Percentiles rank a stretch among this genome's conserved stretches.
phyloP scores from a whole-genome alignment of 2,888 invertebrate species.

The Cerastis leucographa region DNA sequence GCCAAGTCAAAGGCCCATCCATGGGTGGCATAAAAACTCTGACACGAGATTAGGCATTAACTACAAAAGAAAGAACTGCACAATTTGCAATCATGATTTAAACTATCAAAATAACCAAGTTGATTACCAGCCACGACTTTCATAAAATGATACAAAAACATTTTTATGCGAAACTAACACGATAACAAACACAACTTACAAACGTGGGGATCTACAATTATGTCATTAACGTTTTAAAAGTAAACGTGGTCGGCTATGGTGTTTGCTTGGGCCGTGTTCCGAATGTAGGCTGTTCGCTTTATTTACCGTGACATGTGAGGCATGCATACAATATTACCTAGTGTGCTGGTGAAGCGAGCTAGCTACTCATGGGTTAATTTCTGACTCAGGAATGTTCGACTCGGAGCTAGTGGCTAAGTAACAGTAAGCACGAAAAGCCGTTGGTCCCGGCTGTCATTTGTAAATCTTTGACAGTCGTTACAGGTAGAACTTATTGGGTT shows the following conservation, averaged over 20 bases:
- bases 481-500: too few relatives aligned
- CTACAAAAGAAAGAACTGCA: not conserved
- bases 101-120: not conserved
- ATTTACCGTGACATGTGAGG: slow-evolving; percentile 24
- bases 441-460: too few relatives aligned
- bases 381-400: not conserved
- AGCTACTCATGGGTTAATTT: not conserved
- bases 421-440: too few relatives aligned
- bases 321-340: slow-evolving; percentile 50
- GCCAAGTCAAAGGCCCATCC: too few relatives aligned
- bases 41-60: too few relatives aligned
- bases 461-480: too few relatives aligned
- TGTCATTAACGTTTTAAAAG: slow-evolving; percentile 29
- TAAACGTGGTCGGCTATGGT: slow-evolving; percentile 14
- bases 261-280: slow-evolving; percentile 39
- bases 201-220: slow-evolving; percentile 12
- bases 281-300: slow-evolving; percentile 25
- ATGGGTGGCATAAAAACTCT: too few relatives aligned
- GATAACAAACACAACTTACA: slow-evolving; percentile 14
- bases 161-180: slow-evolving; percentile 22
- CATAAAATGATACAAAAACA: not conserved
- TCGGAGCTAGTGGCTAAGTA: too few relatives aligned
- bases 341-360: not conserved
- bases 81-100: not conserved
- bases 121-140: not conserved